phyloP scores from a whole-genome alignment of 2,888 invertebrate genomes.

The Epinotia nisella region DNA sequence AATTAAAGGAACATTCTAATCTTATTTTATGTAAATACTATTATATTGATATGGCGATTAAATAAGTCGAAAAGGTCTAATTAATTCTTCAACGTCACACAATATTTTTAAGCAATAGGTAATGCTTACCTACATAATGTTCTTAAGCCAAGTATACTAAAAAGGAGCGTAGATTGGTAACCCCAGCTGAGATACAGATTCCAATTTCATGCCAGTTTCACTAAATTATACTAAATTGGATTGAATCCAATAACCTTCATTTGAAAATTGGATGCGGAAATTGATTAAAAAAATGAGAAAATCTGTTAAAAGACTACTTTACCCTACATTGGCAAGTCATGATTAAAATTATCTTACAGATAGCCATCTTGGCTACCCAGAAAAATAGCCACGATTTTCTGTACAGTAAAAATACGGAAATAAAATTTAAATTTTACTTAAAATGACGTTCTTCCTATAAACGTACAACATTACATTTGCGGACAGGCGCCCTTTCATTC shows the following conservation, averaged over 20 bases:
- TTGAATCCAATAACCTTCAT: slow-evolving; percentile 17
- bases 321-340: neutral
- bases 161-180: neutral
- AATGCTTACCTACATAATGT: neutral
- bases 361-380: no score
- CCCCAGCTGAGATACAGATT: neutral
- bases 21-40: no score
- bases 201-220: slow-evolving; percentile 20
- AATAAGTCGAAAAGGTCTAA: no score
- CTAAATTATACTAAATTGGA: slow-evolving; percentile 24
- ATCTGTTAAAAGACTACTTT: neutral
- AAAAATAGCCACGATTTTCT: no score
- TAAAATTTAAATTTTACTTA: slow-evolving; percentile 10
- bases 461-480: slow-evolving; percentile 19
- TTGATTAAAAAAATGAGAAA: neutral
- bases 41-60: no score
- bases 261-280: slow-evolving; percentile 1
- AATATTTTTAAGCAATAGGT: neutral
- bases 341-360: neutral
- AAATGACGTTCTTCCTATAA: slow-evolving; percentile 27
- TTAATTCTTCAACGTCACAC: neutral
- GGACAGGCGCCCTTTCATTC: neutral
- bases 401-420: slow-evolving; percentile 16
- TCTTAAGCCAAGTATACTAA: neutral
- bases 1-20: no score